phyloP scores from a whole-genome alignment of 2,113 vertebrate species.

The Centropus bengalensis region DNA sequence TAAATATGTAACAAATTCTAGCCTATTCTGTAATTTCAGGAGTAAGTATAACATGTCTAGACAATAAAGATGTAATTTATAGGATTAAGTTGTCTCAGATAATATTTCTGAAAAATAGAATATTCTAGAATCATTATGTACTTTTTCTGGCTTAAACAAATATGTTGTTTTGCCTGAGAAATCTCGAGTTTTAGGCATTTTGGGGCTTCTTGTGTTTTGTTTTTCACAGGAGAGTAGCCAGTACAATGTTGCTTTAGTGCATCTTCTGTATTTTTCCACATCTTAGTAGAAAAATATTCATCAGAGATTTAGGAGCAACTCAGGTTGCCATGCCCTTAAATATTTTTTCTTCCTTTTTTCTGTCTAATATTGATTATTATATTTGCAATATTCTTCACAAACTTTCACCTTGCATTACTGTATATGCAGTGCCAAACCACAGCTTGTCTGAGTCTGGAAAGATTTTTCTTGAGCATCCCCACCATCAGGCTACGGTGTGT shows the following conservation, averaged over 20 bases:
- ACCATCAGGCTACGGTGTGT: slow-evolving; percentile 7
- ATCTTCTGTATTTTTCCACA: not conserved
- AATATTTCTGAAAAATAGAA: not conserved
- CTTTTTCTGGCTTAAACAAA: not conserved
- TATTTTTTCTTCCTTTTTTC: not conserved
- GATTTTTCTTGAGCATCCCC: slow-evolving; percentile 25
- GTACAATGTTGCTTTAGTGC: not conserved
- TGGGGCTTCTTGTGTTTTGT: not conserved
- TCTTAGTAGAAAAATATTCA: not conserved
- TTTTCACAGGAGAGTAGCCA: not conserved
- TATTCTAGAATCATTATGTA: not conserved
- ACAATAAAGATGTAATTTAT: not conserved
- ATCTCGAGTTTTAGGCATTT: not conserved
- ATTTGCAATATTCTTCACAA: not conserved
- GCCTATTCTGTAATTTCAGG: not conserved
- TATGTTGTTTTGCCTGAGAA: not conserved
- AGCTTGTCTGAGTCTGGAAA: not conserved
- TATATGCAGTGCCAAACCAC: not conserved
- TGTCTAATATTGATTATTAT: not conserved
- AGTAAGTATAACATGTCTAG: not conserved
- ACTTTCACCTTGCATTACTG: not conserved
- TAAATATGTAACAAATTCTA: not conserved
- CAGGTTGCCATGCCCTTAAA: not conserved
- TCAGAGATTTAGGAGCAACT: not conserved
- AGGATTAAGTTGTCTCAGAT: not conserved